A percentile compares a stretch with the other conserved stretches of the same genome.
phyloP scores from a whole-genome alignment of 2,888 invertebrate species.

The Drosophila pullipes region DNA sequence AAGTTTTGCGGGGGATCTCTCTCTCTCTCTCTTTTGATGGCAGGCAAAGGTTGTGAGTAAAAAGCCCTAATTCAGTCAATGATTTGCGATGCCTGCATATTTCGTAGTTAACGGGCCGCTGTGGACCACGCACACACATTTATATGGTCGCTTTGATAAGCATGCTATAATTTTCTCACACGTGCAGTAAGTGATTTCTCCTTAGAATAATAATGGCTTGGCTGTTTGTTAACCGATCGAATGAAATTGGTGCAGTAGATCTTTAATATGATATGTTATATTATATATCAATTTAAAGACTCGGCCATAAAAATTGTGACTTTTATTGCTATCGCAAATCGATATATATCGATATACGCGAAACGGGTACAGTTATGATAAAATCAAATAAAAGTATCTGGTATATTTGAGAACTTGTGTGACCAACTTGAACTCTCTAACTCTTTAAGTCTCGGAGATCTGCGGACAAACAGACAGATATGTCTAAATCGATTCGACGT shows the following conservation, averaged over 20 bases:
- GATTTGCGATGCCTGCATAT: background rate
- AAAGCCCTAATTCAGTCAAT: background rate
- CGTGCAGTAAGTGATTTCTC: background rate
- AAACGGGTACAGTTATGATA: background rate
- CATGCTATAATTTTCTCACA: background rate
- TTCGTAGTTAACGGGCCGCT: background rate
- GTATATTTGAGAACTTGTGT: background rate
- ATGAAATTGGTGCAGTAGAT: background rate
- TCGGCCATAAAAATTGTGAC: background rate
- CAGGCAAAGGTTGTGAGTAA: background rate
- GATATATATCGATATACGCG: background rate
- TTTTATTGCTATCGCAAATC: background rate
- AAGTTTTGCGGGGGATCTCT: background rate
- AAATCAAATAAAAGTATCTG: background rate
- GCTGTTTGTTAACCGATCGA: background rate
- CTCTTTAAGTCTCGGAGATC: background rate
- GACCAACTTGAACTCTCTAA: background rate
- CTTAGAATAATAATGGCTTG: background rate
- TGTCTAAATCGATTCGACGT: background rate
- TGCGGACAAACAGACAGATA: background rate
- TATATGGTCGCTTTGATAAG: background rate
- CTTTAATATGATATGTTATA: background rate
- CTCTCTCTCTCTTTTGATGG: background rate
- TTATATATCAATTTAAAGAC: background rate
- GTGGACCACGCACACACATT: background rate